A percentile compares a stretch with the other conserved stretches of the same genome.
Evolutionary conservation across 2,797 vertebrate genomes (phyloP).

Genomic region (Tympanoctomys barrerae): DNA sequence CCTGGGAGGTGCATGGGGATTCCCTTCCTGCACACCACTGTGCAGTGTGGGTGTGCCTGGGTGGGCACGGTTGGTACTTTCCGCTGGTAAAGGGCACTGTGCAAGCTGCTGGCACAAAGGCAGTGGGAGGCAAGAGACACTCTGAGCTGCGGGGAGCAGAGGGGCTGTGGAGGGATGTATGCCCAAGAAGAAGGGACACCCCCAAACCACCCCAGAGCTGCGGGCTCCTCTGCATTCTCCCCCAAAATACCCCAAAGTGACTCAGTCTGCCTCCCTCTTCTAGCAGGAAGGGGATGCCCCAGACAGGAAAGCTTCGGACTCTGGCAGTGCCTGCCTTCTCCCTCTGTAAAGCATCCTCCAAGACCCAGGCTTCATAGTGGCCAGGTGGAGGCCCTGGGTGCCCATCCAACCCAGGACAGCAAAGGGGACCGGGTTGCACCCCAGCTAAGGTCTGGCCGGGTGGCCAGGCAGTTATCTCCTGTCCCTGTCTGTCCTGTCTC

Average conservation of each 20-base stretch:
- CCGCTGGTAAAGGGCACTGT: background rate
- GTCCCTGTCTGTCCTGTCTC: background rate
- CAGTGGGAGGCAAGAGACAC: background rate
- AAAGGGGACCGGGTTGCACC: background rate
- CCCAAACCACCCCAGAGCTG: background rate
- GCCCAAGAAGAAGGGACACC: rapidly evolving
- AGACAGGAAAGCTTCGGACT: background rate
- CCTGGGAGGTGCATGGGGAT: background rate
- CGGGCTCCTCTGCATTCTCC: background rate
- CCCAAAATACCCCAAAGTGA: background rate
- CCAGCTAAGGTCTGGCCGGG: background rate
- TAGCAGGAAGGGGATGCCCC: too few species aligned
- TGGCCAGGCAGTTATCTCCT: background rate
- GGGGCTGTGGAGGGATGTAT: background rate
- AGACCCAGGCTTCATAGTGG: background rate
- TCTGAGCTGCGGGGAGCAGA: background rate
- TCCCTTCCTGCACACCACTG: background rate
- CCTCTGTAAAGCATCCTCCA: background rate
- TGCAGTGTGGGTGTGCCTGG: background rate
- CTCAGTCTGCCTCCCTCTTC: background rate
- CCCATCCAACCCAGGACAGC: background rate
- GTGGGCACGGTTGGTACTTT: background rate
- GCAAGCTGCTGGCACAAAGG: background rate
- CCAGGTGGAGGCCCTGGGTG: background rate
- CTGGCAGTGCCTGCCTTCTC: background rate